Conservation (phyloP, 2,888 invertebrate genomes). For the Athrips mouffetella region DNA sequence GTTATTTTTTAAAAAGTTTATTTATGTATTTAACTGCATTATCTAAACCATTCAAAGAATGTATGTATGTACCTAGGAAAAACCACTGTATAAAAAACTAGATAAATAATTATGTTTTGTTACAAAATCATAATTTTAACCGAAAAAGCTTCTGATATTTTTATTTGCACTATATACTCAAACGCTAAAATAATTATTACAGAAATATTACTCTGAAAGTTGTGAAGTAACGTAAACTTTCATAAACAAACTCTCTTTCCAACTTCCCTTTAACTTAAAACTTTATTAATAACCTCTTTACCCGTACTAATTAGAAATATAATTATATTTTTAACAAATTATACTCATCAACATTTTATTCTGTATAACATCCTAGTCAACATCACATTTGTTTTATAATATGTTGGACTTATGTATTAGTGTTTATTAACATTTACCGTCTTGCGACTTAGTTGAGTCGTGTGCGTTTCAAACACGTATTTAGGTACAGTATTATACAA, state of each 20-base stretch:
- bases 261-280: slow-evolving; percentile 28
- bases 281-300: slow-evolving; percentile 36
- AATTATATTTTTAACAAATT: slow-evolving; percentile 65
- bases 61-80: too few species aligned
- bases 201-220: slow-evolving; percentile 11
- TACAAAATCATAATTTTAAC: too few species aligned
- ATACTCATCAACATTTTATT: slow-evolving; percentile 62
- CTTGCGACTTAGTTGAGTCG: slow-evolving; percentile 62
- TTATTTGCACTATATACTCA: neutral
- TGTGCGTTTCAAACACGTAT: slow-evolving; percentile 74
- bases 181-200: slow-evolving; percentile 11
- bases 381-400: slow-evolving; percentile 73
- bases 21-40: too few species aligned
- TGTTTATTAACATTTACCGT: slow-evolving; percentile 56
- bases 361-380: slow-evolving; percentile 66
- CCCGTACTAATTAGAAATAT: slow-evolving; percentile 50
- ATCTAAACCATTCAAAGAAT: too few species aligned
- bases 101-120: too few species aligned
- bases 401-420: slow-evolving; percentile 57
- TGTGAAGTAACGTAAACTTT: slow-evolving; percentile 12
- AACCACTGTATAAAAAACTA: too few species aligned
- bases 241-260: slow-evolving; percentile 13
- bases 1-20: too few species aligned
- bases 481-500: slow-evolving; percentile 28
- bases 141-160: too few species aligned